Conservation (phyloP, 1,140 invertebrate species). For the Apolygus lucorum region DNA sequence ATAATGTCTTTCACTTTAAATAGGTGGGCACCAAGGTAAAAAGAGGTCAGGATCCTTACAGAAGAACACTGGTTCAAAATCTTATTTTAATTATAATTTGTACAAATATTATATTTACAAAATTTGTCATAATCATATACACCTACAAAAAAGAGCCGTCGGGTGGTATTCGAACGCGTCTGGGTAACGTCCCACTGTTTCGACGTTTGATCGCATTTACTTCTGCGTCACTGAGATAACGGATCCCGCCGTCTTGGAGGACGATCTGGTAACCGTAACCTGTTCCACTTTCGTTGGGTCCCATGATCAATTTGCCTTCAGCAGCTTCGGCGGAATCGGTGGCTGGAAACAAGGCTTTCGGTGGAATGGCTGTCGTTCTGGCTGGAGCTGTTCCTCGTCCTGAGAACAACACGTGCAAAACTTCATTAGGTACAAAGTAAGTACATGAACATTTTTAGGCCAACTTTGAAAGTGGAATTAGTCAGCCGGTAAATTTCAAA, state of each 20-base stretch:
- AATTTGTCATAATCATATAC: no score
- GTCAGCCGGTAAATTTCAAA: no score
- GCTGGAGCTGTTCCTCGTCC: background rate
- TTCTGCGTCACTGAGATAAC: constrained; percentile 2
- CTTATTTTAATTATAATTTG: no score
- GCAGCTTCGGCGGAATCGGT: background rate
- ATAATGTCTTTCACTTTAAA: no score
- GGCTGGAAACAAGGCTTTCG: background rate
- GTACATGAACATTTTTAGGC: no score
- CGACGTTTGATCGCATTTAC: background rate
- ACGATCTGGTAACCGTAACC: constrained; percentile 21
- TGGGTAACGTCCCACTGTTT: background rate
- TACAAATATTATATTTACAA: no score
- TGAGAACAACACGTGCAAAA: no score
- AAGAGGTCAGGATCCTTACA: background rate
- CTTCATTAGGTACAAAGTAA: no score
- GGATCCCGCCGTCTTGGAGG: constrained; percentile 24
- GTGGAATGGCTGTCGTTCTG: background rate
- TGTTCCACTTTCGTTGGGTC: background rate
- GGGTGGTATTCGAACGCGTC: background rate
- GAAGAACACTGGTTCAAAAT: no score
- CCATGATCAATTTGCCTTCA: constrained; percentile 1
- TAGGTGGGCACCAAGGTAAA: background rate
- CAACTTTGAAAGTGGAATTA: no score
- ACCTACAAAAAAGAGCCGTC: background rate